phyloP scores from a whole-genome alignment of 1,140 invertebrate genomes.

The Drosophila sechellia region DNA sequence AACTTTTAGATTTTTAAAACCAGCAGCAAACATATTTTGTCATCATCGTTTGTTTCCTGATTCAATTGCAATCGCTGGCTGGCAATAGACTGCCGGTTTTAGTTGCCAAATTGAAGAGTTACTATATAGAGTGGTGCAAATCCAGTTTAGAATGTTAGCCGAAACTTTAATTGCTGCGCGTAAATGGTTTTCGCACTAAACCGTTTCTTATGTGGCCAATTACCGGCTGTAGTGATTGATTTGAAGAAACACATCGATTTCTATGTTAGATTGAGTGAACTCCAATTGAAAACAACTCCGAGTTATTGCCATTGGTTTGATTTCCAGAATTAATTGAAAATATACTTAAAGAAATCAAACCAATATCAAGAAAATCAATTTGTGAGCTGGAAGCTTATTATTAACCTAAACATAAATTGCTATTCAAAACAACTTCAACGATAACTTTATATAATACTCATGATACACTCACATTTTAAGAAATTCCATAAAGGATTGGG shows the following conservation, averaged over 20 bases:
- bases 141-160: slow-evolving; percentile 22
- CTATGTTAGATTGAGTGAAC: too few species aligned
- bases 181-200: slow-evolving; percentile 36
- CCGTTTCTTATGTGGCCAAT: slow-evolving; percentile 19
- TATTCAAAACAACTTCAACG: too few species aligned
- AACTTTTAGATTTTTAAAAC: slow-evolving; percentile 62
- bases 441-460: too few species aligned
- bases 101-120: slow-evolving; percentile 32
- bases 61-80: slow-evolving; percentile 47
- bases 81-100: slow-evolving; percentile 15
- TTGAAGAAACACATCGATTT: neutral
- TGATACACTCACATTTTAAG: too few species aligned
- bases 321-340: too few species aligned
- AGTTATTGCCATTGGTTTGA: too few species aligned
- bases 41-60: slow-evolving; percentile 77
- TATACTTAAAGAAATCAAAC: too few species aligned
- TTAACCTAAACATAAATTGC: too few species aligned
- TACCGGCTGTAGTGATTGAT: neutral
- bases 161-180: slow-evolving; percentile 34
- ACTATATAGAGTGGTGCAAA: slow-evolving; percentile 20
- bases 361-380: too few species aligned
- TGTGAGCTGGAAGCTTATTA: too few species aligned
- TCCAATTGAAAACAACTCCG: too few species aligned
- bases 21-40: slow-evolving; percentile 70
- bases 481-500: too few species aligned